Evolutionary conservation across 1,140 invertebrate species (phyloP), one percentile per base, ranked within the genome.

Genomic region (Notospermus geniculatus): DNA sequence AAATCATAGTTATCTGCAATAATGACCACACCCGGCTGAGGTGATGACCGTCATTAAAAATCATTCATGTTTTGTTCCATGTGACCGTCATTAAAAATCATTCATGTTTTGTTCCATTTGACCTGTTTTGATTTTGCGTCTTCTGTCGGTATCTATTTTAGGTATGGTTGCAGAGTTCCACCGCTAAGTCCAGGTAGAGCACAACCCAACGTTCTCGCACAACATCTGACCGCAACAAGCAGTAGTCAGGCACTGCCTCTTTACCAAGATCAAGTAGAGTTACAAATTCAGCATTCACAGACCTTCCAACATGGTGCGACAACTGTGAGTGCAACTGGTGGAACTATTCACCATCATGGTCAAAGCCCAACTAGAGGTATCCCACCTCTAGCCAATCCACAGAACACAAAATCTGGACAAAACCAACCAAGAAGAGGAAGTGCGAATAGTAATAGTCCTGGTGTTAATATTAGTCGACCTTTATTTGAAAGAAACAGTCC

Each of bases 261-360:
- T 32, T n/a, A 39, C 41, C 25, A 25, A 39, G 41, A 59, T 50
- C 39, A 43, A 28, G 17, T 29, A 5, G 58, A 50, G 1, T 59
- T 59, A 15, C 58, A 50, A 36, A 50, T 46, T 28, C 29, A 22
- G 27, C 23, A 11, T 7, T 25, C 23, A 19, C 54, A 55, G 58
- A 13, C 29, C 0, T 41, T 29, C 5, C 58, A 59, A 19, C 54
- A 55, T 36, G 29, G 43, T 28, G n/a, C 55, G 25, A 65, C 58
- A 57, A 66, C 64, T 45, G 50, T 67, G 55, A 68, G 63, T 28
- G 62, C 65, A 13, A 63, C 65, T 30, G 72, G 71, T 29, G 69
- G 70, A 23, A 77, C 75, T 57, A 69, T 77, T 59, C 74, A 78
- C 61, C 76, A 78, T 66, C 69, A 66, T 66, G 74, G 74, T 68